phyloP scores from a whole-genome alignment of 2,113 vertebrate species.

The Corydoras maculifer region DNA sequence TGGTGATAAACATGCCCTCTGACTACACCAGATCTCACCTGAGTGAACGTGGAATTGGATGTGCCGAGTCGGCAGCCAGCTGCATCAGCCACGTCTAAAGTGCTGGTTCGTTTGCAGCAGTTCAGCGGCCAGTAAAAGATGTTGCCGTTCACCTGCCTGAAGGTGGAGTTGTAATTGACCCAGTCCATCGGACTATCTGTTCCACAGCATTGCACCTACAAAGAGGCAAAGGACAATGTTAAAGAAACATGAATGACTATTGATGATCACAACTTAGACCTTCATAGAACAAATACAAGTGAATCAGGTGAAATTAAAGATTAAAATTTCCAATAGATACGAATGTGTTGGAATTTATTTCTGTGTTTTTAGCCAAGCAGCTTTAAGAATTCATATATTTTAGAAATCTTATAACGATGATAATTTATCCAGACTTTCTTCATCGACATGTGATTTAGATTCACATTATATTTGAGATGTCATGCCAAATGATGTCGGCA shows the following conservation, averaged over 20 bases:
- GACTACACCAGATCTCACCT: constrained; percentile 45
- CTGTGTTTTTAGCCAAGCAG: no score
- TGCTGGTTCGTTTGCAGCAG: constrained; percentile 58
- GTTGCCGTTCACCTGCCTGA: constrained; percentile 34
- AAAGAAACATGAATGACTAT: background rate
- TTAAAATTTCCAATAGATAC: no score
- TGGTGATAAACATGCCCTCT: background rate
- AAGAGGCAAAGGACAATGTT: background rate
- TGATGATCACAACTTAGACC: no score
- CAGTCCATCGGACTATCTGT: constrained; percentile 65
- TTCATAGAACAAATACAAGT: no score
- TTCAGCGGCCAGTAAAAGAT: constrained; percentile 58
- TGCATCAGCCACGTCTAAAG: constrained; percentile 51
- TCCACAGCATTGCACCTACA: constrained; percentile 67
- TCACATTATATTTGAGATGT: no score
- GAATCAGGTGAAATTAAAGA: no score
- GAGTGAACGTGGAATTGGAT: constrained; percentile 46
- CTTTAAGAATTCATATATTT: no score
- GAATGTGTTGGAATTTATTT: no score
- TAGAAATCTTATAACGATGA: no score
- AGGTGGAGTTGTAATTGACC: constrained; percentile 61
- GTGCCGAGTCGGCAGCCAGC: constrained; percentile 56
- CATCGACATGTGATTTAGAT: no score
- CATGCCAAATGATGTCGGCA: no score
- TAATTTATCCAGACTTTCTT: no score